Conservation (phyloP, 2,888 invertebrate genomes). For the Patella depressa region DNA sequence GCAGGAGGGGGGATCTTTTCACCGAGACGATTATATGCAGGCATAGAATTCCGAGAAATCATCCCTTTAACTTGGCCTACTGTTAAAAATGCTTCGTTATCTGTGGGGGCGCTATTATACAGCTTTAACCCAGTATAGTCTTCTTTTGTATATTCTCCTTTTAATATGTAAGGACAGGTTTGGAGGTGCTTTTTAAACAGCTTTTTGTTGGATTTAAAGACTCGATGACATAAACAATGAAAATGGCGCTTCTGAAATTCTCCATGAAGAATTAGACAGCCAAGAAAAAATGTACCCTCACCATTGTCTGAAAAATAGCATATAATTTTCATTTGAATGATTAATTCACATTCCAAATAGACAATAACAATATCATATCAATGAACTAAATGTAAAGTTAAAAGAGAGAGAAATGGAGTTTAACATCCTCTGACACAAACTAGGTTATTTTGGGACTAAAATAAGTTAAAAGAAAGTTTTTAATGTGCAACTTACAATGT, state of each 20-base stretch:
- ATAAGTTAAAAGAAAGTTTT: too few relatives aligned
- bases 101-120: too few relatives aligned
- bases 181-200: background rate
- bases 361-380: too few relatives aligned
- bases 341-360: background rate
- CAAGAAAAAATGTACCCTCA: background rate
- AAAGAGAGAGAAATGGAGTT: too few relatives aligned
- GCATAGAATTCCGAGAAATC: slow-evolving; percentile 1
- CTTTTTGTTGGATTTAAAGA: background rate
- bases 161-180: background rate
- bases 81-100: background rate
- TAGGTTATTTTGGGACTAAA: too few relatives aligned
- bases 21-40: background rate
- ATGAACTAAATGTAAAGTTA: too few relatives aligned
- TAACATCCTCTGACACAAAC: too few relatives aligned
- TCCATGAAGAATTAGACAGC: background rate
- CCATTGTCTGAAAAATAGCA: background rate
- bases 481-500: too few relatives aligned
- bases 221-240: background rate
- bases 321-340: background rate
- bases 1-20: background rate
- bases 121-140: background rate
- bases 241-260: background rate
- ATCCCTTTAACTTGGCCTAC: background rate
- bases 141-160: background rate